Evolutionary conservation across 2,888 invertebrate species (phyloP), one percentile per base, ranked within the genome.

Genomic region (Anodontia alba): DNA sequence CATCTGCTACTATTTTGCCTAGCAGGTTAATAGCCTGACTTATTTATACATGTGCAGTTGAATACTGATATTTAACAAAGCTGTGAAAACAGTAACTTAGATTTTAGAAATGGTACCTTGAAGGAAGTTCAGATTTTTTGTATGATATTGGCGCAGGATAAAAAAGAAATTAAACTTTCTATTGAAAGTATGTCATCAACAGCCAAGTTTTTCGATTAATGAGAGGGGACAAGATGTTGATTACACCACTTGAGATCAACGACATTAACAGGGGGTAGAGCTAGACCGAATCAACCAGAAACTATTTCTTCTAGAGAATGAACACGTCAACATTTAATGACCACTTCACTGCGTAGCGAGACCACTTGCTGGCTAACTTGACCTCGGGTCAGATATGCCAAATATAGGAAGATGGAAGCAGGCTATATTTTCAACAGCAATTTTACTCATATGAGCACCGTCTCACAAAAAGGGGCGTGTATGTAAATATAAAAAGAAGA

Each of bases 271-370:
- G 62, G 62, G 62, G 62, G 62, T 62, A 62, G 33, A 33, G 62
- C 62, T 33, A 20, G 33, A 33, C 5, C 72, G 23, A 73, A 3
- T 73, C 26, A 76, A 38, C 70, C 79, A 67, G 80, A 78, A 72
- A 80, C 78, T 80, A 73, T 43, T 83, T 80, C 62, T 73, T 70
- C 62, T 74, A 70, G 66, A 74, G 73, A 69, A 67, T 80, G 83
- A 80, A 78, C 78, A 80, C 69, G 80, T 76, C 75, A 78, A 29
- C 49, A 23, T 69, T 80, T 83, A 83, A 83, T 83, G 83, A 76
- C 80, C 80, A 83, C 83, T 83, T 83, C 80, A 83, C 78, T 49
- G 78, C 72, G 76, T 46, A 78, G 73, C 77, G 67, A 76, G 78
- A 80, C 83, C 78, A 78, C 83, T 83, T 75, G 36, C 42, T 66